Evolutionary conservation across 2,888 invertebrate genomes (phyloP), one percentile per base, ranked within the genome.

Genomic region (Malachius bipustulatus): DNA sequence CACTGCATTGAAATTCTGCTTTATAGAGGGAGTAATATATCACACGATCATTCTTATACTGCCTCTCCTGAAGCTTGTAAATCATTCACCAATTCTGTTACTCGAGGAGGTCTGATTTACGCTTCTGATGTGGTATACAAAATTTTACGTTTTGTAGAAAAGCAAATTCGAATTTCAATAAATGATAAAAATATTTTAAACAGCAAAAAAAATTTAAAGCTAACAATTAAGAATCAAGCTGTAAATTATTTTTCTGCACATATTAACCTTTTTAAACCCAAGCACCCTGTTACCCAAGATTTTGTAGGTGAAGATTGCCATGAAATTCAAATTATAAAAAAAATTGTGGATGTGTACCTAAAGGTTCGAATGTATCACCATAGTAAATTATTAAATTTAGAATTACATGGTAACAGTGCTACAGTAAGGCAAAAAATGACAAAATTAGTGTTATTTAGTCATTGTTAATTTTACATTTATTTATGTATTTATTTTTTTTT

Each of bases 111-210:
- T 19, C 32, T 32, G 2, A 16, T 32, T 19, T 19, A 32, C 16
- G 32, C 32, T 19, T 32, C 32, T 11, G 32, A 32, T 32, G 19
- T 32, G 19, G 32, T 32, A 14, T n/a, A 13, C n/a, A 30, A 30
- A 14, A 12, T n/a, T n/a, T 8, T 30, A n/a, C 30, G 15, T 12
- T 30, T 30, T 30, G 30, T n/a, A 19, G 24, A 30, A 30, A 30
- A 30, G 14, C 30, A 30, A 30, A 30, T 12, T 30, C 14, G 2
- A 13, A n/a, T n/a, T n/a, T n/a, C n/a, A n/a, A n/a, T n/a, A n/a
- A n/a, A n/a, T n/a, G n/a, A n/a, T n/a, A n/a, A n/a, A 19, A 19
- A 19, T n/a, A 6, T 19, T 19, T 19, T 19, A 8, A 19, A n/a
- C 6, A 19, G 24, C 24, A 19, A 19, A 19, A 19, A 8, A 19